Percentiles rank a stretch among this genome's conserved stretches.
Conservation (phyloP, 2,888 invertebrate genomes). For the Myopa tessellatipennis region DNA sequence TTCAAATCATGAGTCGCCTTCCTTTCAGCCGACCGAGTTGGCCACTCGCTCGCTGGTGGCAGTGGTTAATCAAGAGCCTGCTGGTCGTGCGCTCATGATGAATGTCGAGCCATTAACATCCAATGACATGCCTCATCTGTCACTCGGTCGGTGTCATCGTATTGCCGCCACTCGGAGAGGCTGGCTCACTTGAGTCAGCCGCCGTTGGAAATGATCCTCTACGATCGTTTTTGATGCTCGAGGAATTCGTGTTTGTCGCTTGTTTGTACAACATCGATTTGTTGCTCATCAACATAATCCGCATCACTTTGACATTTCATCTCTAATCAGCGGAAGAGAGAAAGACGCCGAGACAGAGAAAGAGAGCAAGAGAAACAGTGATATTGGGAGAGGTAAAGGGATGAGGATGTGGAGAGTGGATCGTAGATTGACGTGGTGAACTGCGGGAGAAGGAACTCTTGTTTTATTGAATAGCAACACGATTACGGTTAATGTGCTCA, state of each 20-base stretch:
- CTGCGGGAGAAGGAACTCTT: background rate
- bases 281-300: slow-evolving; percentile 54
- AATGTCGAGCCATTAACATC: slow-evolving; percentile 68
- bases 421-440: slow-evolving; percentile 29
- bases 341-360: slow-evolving; percentile 12
- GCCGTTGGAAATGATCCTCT: background rate
- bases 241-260: slow-evolving; percentile 13
- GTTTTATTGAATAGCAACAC: slow-evolving; percentile 47
- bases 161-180: slow-evolving; percentile 9
- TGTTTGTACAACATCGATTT: slow-evolving; percentile 54
- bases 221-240: background rate
- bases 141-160: slow-evolving; percentile 61
- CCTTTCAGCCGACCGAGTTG: background rate
- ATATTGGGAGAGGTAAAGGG: slow-evolving; percentile 11
- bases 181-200: background rate
- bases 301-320: slow-evolving; percentile 48
- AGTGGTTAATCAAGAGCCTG: slow-evolving; percentile 8
- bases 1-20: background rate
- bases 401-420: too few species aligned
- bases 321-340: slow-evolving; percentile 45
- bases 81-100: slow-evolving; percentile 63
- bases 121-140: slow-evolving; percentile 68
- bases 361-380: slow-evolving; percentile 15
- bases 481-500: slow-evolving; percentile 27
- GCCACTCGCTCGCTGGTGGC: background rate